Evolutionary conservation across 2,113 vertebrate species (phyloP), one percentile per base, ranked within the genome.

Genomic region (Syngnathus typhle): DNA sequence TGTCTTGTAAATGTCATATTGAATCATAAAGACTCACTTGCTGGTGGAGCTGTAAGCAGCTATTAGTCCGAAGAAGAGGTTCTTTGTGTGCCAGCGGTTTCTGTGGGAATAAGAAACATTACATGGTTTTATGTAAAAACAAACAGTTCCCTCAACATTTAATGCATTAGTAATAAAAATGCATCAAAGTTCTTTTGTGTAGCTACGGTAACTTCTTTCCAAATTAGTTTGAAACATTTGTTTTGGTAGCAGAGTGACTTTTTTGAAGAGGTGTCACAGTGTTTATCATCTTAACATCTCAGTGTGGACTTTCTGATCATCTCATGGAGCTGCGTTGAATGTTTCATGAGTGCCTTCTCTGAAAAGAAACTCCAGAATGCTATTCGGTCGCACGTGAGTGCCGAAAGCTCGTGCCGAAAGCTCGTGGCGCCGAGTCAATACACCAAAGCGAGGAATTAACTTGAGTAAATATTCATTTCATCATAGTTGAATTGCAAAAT

Each of bases 31-130:
- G 52, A 79, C 90, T 87, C 85, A 92, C 91, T 89, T 90, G 90
- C 89, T 92, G 91, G 88, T 92, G 91, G 85, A 92, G 64, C 88
- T 91, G 91, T 88, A 92, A 88, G 88, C 91, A 92, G 88, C 89
- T 91, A 87, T 85, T 91, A 59, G 84, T 89, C 86, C 91, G 86
- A 66, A 91, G 74, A 68, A 88, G 87, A 82, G 84, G 83, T 65
- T 92, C 91, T 90, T 92, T 92, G 86, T 90, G 90, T 77, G 81
- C 68, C 82, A 88, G 77, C 0, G 89, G 88, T 90, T 92, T 92
- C 91, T 92, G 69, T 11, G 75, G 79, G 61, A 51, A n/a, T 1
- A 68, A 55, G 60, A 55, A 37, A 85, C 68, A 81, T 7, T 76
- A 15, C 5, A 6, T n/a, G 9, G 5, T 11, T 60, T 39, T 60